Evolutionary conservation across 2,888 invertebrate species (phyloP).

Genomic region (Clivina fossor): DNA sequence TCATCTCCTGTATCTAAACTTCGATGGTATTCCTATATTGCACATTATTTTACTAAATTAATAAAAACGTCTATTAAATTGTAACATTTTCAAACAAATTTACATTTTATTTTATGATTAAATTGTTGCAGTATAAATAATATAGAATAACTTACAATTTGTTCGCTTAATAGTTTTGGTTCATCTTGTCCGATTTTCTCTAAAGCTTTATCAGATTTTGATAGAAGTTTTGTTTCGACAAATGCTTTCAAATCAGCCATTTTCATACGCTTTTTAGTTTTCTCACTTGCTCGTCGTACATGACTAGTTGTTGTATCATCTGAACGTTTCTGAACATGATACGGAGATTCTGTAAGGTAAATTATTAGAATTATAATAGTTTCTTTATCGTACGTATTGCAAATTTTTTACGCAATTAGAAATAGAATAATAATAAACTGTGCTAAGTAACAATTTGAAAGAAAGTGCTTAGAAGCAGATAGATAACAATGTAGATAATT

Average conservation of each 20-base stretch:
- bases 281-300: slow-evolving; percentile 75
- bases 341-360: slow-evolving; percentile 56
- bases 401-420: background rate
- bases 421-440: background rate
- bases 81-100: background rate
- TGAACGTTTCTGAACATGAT: slow-evolving; percentile 49
- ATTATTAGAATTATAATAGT: slow-evolving; percentile 24
- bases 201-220: slow-evolving; percentile 87
- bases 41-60: slow-evolving; percentile 12
- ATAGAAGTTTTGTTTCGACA: slow-evolving; percentile 87
- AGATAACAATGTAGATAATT: background rate
- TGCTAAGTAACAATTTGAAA: slow-evolving; percentile 2
- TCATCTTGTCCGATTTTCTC: slow-evolving; percentile 87
- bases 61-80: slow-evolving; percentile 1
- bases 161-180: slow-evolving; percentile 59
- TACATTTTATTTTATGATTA: background rate
- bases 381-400: slow-evolving; percentile 1
- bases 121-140: too few relatives aligned
- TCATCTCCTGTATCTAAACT: slow-evolving; percentile 81
- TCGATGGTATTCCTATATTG: slow-evolving; percentile 74
- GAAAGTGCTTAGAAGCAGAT: slow-evolving; percentile 26
- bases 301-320: slow-evolving; percentile 53
- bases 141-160: slow-evolving; percentile 70
- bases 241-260: slow-evolving; percentile 90
- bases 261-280: slow-evolving; percentile 82